These are phyloP conservation scores for Lagorchestes hirsutus DNA, from an alignment of 2,797 vertebrate genomes.

Conservation along the genomic window DNA sequence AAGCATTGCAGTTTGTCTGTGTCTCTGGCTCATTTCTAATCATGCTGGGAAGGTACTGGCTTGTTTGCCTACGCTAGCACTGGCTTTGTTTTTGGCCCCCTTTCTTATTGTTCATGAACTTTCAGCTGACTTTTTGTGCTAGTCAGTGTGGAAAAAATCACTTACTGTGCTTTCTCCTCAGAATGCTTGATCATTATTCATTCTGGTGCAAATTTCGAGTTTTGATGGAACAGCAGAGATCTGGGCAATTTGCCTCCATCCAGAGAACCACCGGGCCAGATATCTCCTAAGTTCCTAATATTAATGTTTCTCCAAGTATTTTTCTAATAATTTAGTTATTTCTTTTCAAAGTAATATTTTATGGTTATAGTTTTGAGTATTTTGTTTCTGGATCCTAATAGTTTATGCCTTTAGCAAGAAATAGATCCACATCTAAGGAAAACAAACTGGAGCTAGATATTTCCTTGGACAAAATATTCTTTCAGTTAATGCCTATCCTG, in stretches of 20 bases:
- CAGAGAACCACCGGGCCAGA: neutral
- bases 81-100: too few relatives aligned
- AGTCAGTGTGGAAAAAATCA: neutral
- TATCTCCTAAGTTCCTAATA: too few relatives aligned
- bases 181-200: neutral
- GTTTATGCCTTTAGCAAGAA: neutral
- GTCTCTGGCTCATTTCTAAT: neutral
- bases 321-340: neutral
- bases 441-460: neutral
- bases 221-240: too few relatives aligned
- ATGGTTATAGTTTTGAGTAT: neutral
- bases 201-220: neutral
- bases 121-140: too few relatives aligned
- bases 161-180: neutral
- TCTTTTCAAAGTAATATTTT: neutral
- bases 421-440: neutral
- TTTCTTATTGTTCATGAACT: neutral
- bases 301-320: neutral
- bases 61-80: neutral
- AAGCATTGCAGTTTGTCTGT: neutral
- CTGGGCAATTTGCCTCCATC: neutral
- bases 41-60: neutral
- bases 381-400: neutral
- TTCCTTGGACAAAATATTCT: neutral
- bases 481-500: neutral